Evolutionary conservation across 2,888 invertebrate genomes (phyloP).

Genomic region (Tetrapedia diversipes): DNA sequence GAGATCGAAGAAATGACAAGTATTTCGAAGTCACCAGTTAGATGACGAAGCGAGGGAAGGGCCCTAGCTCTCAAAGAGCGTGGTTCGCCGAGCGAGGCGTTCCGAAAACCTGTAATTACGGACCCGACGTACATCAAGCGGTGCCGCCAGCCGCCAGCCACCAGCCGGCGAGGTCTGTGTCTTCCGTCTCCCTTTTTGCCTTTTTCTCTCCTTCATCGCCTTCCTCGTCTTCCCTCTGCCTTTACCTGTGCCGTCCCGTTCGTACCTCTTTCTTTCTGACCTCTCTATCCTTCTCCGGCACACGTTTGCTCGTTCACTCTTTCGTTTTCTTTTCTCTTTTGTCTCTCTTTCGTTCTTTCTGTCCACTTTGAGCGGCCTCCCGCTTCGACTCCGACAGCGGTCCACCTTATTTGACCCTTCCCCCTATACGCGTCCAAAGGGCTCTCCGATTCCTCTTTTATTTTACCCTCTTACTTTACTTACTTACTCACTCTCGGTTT

Average conservation of each 20-base stretch:
- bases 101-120: slow-evolving; percentile 82
- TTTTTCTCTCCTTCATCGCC: slow-evolving; percentile 58
- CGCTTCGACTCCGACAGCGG: slow-evolving; percentile 60
- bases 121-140: slow-evolving; percentile 82
- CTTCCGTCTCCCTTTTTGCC: slow-evolving; percentile 66
- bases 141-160: slow-evolving; percentile 77
- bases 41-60: slow-evolving; percentile 79
- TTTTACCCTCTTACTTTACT: slow-evolving; percentile 58
- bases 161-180: slow-evolving; percentile 68
- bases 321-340: slow-evolving; percentile 51
- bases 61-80: slow-evolving; percentile 79
- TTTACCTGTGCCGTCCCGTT: slow-evolving; percentile 56
- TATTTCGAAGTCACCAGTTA: slow-evolving; percentile 63
- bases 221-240: slow-evolving; percentile 56
- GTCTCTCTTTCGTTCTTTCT: slow-evolving; percentile 57
- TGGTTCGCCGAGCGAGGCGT: slow-evolving; percentile 74
- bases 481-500: slow-evolving; percentile 58
- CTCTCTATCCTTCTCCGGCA: slow-evolving; percentile 18
- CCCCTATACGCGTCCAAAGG: slow-evolving; percentile 48
- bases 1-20: slow-evolving; percentile 52
- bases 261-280: slow-evolving; percentile 42
- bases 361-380: slow-evolving; percentile 60
- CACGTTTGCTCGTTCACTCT: slow-evolving; percentile 45
- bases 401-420: slow-evolving; percentile 60
- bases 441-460: slow-evolving; percentile 54